A percentile compares a stretch with the other conserved stretches of the same genome.
phyloP scores from a whole-genome alignment of 2,113 vertebrate species.

The Mus spicilegus region DNA sequence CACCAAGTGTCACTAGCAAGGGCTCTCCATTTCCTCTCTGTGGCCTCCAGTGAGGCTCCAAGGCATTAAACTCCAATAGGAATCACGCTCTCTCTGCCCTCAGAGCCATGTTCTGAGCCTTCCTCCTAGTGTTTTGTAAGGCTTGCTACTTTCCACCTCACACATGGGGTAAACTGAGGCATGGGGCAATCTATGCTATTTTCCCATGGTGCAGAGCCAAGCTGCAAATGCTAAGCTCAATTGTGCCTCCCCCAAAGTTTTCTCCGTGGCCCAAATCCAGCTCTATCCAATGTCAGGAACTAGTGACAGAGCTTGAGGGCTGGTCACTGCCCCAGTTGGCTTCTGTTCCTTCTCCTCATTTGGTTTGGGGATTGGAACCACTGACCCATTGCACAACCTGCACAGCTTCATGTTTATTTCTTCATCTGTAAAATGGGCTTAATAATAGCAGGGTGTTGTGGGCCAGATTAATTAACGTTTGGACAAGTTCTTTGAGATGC shows the following conservation, averaged over 20 bases:
- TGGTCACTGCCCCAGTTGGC: background rate
- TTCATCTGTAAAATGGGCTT: constrained; percentile 75
- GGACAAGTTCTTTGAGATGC: constrained; percentile 69
- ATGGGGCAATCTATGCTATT: background rate
- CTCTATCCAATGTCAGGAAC: background rate
- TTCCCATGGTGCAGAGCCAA: background rate
- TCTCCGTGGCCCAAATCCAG: background rate
- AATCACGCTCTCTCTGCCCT: background rate
- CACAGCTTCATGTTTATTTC: constrained; percentile 42
- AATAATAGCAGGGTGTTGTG: constrained; percentile 60
- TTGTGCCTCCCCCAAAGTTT: background rate
- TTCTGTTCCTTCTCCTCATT: no score
- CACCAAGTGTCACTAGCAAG: background rate
- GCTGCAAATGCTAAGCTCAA: background rate
- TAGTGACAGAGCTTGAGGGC: background rate
- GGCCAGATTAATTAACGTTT: constrained; percentile 66
- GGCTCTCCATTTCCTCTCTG: background rate
- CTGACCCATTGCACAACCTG: background rate
- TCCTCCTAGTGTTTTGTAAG: background rate
- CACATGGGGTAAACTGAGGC: background rate
- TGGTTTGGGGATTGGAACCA: background rate
- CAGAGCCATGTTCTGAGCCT: no score
- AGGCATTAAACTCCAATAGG: background rate
- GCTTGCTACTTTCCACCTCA: background rate
- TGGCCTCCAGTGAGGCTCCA: background rate